A percentile compares a stretch with the other conserved stretches of the same genome.
These are phyloP conservation scores for Sciurus niger DNA, from an alignment of 2,113 vertebrate species.

Conservation along the genomic window DNA sequence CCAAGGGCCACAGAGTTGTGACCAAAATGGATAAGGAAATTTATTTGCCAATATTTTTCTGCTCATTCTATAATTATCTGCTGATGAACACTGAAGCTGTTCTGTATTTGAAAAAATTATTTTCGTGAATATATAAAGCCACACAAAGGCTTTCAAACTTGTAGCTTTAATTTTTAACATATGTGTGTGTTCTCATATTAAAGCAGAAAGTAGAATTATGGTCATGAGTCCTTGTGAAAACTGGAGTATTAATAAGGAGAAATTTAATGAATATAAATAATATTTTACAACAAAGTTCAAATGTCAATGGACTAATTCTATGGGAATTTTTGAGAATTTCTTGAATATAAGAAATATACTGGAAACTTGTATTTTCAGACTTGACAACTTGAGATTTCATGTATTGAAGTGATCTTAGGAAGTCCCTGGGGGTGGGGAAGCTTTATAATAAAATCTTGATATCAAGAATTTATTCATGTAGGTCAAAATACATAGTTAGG, in stretches of 20 bases:
- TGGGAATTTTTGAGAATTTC: not conserved
- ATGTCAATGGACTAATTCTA: not conserved
- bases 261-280: not conserved
- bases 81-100: conserved; percentile 26
- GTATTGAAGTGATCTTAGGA: not conserved
- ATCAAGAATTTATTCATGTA: not conserved
- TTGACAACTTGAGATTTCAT: not conserved
- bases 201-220: not conserved
- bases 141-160: not conserved
- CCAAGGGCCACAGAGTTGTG: not conserved
- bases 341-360: not conserved
- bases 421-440: not conserved
- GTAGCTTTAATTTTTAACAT: conserved; percentile 28
- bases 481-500: not conserved
- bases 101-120: not conserved
- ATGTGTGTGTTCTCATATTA: fast-evolving
- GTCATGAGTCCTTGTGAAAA: not conserved
- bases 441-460: not conserved
- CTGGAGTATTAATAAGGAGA: not conserved
- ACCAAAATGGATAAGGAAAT: conserved; percentile 64
- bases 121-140: not conserved
- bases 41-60: not conserved
- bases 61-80: not conserved
- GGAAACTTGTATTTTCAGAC: not conserved
- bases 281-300: conserved; percentile 7